Percentiles rank a stretch among this genome's conserved stretches.
Evolutionary conservation across 1,140 invertebrate species (phyloP).

Genomic region (Hestina assimilis): DNA sequence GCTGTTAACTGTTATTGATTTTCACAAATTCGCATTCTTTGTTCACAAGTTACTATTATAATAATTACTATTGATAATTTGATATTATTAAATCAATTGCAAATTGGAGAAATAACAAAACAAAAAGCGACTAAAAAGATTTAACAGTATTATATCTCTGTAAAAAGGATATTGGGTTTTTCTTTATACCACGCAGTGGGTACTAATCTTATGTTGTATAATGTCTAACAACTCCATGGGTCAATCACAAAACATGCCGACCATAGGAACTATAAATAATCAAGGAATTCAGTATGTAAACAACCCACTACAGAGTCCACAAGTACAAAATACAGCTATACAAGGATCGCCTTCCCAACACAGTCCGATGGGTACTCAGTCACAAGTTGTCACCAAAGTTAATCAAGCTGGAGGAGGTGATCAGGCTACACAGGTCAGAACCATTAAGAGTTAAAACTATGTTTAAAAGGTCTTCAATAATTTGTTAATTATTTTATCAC

Average conservation of each 20-base stretch:
- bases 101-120: too few relatives aligned
- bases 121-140: too few relatives aligned
- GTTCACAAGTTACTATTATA: too few relatives aligned
- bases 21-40: too few relatives aligned
- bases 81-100: too few relatives aligned
- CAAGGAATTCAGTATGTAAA: constrained; percentile 60
- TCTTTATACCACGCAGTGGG: too few relatives aligned
- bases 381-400: constrained; percentile 52
- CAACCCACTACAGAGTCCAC: constrained; percentile 66
- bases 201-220: background rate
- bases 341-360: constrained; percentile 79
- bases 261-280: constrained; percentile 49
- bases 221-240: constrained; percentile 47
- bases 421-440: constrained; percentile 59
- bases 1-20: too few relatives aligned
- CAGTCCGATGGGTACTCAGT: constrained; percentile 73
- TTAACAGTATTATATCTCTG: too few relatives aligned
- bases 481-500: too few relatives aligned
- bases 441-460: background rate
- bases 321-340: constrained; percentile 52
- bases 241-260: constrained; percentile 56
- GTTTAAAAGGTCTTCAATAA: too few relatives aligned
- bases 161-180: too few relatives aligned
- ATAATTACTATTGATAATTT: too few relatives aligned
- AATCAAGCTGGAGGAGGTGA: constrained; percentile 45